Conservation (phyloP, 2,797 vertebrate species). For the Lateolabrax maculatus region DNA sequence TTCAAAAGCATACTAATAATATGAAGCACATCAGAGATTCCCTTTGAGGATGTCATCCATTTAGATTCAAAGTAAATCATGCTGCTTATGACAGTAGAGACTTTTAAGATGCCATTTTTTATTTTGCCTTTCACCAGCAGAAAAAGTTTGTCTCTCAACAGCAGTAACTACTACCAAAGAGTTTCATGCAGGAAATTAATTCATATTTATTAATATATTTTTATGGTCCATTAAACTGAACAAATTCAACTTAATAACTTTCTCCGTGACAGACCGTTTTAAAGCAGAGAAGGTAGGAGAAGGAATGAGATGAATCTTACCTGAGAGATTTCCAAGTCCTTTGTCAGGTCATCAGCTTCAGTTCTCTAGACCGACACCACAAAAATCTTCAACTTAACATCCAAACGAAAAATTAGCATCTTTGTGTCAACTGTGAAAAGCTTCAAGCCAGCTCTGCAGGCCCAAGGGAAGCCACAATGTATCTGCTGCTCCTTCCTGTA, state of each 20-base stretch:
- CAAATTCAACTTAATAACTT: neutral
- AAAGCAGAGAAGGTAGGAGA: neutral
- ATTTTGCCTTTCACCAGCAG: neutral
- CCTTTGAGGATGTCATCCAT: constrained; percentile 47
- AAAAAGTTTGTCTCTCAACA: constrained; percentile 4
- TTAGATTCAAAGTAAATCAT: constrained; percentile 42
- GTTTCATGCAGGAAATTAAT: neutral
- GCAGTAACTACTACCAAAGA: neutral
- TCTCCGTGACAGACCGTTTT: neutral
- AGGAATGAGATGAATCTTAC: constrained; percentile 54
- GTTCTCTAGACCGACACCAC: constrained; percentile 7
- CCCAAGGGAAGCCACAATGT: constrained; percentile 44
- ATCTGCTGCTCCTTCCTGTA: constrained; percentile 47
- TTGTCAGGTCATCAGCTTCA: constrained; percentile 63
- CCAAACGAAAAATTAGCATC: constrained; percentile 34
- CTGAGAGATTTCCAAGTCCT: constrained; percentile 58
- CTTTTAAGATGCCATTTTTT: constrained; percentile 10
- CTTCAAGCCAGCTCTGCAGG: constrained; percentile 38
- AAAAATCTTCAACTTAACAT: constrained; percentile 34
- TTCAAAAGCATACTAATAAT: constrained; percentile 36
- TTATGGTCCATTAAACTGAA: neutral
- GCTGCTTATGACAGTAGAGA: constrained; percentile 3
- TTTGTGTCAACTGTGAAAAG: constrained; percentile 29
- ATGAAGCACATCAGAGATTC: constrained; percentile 56
- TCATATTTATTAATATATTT: neutral